A percentile compares a stretch with the other conserved stretches of the same genome.
These are phyloP conservation scores for Drosophila suboccidentalis DNA, from an alignment of 2,888 invertebrate genomes.

Conservation along the genomic window DNA sequence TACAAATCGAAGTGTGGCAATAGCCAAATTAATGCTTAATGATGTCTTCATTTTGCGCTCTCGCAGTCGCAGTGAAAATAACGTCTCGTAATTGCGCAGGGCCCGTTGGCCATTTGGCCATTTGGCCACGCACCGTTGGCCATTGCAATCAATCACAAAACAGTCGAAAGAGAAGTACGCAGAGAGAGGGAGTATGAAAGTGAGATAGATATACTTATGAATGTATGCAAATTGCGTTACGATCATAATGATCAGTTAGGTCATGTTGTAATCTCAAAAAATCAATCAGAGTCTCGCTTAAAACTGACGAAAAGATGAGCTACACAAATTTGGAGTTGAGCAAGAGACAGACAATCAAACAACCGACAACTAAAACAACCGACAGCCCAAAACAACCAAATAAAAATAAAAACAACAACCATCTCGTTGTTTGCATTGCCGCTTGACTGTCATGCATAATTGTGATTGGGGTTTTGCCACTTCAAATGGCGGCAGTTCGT, in stretches of 20 bases:
- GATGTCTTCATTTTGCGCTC: slow-evolving; percentile 78
- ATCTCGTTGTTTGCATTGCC: slow-evolving; percentile 48
- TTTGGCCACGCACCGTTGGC: slow-evolving; percentile 71
- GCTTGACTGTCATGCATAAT: slow-evolving; percentile 42
- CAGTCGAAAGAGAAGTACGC: slow-evolving; percentile 8
- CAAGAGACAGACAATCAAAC: slow-evolving; percentile 41
- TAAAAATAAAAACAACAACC: slow-evolving; percentile 1
- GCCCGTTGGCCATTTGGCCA: slow-evolving; percentile 46
- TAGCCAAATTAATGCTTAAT: slow-evolving; percentile 72
- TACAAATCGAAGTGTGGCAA: slow-evolving; percentile 75
- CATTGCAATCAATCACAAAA: slow-evolving; percentile 71
- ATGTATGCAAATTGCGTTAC: slow-evolving; percentile 72
- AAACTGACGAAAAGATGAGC: slow-evolving; percentile 54
- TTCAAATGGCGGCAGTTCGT: slow-evolving; percentile 37
- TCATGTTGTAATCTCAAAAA: slow-evolving; percentile 66
- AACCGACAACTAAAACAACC: slow-evolving; percentile 19
- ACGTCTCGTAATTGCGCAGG: slow-evolving; percentile 61
- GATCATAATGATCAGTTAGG: slow-evolving; percentile 71
- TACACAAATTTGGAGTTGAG: slow-evolving; percentile 27
- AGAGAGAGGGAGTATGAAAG: slow-evolving; percentile 15
- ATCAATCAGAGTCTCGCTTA: slow-evolving; percentile 52
- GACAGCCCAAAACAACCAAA: slow-evolving; percentile 7
- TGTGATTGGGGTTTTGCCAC: slow-evolving; percentile 58
- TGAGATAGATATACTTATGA: slow-evolving; percentile 15
- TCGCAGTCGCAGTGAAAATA: slow-evolving; percentile 67